Percentiles rank a stretch among this genome's conserved stretches.
Evolutionary conservation across 1,140 invertebrate genomes (phyloP).

Genomic region (Hyphantria cunea): DNA sequence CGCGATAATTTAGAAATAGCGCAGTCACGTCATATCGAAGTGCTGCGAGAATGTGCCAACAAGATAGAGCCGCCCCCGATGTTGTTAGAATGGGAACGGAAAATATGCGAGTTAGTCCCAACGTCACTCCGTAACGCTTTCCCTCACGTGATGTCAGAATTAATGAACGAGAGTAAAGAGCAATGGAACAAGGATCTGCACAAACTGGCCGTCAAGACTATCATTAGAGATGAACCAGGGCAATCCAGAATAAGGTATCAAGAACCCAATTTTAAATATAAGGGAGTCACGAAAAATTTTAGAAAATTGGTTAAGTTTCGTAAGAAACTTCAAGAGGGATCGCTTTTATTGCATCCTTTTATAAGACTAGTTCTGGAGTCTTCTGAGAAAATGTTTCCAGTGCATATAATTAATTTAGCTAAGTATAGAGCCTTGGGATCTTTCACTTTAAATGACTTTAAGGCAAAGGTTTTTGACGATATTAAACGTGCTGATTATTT

Average conservation of each 20-base stretch:
- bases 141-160: slow-evolving; percentile 61
- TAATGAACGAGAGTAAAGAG: slow-evolving; percentile 77
- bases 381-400: slow-evolving; percentile 81
- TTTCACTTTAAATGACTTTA: slow-evolving; percentile 72
- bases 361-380: slow-evolving; percentile 83
- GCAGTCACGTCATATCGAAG: slow-evolving; percentile 65
- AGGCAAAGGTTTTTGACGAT: slow-evolving; percentile 69
- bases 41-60: slow-evolving; percentile 63
- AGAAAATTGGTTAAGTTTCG: slow-evolving; percentile 82
- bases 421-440: slow-evolving; percentile 76
- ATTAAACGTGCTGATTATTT: slow-evolving; percentile 74
- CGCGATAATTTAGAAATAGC: slow-evolving; percentile 60
- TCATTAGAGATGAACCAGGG: slow-evolving; percentile 75
- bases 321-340: slow-evolving; percentile 78
- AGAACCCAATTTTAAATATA: slow-evolving; percentile 81
- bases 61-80: slow-evolving; percentile 72
- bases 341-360: slow-evolving; percentile 84
- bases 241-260: slow-evolving; percentile 61
- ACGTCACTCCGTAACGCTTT: slow-evolving; percentile 65
- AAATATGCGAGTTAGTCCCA: slow-evolving; percentile 75
- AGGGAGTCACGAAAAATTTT: slow-evolving; percentile 83
- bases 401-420: slow-evolving; percentile 80
- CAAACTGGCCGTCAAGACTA: slow-evolving; percentile 74
- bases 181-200: slow-evolving; percentile 79
- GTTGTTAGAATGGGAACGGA: slow-evolving; percentile 78